Percentiles rank a stretch among this genome's conserved stretches.
Evolutionary conservation across 2,797 vertebrate genomes (phyloP).

Genomic region (Epinephelus coioides): DNA sequence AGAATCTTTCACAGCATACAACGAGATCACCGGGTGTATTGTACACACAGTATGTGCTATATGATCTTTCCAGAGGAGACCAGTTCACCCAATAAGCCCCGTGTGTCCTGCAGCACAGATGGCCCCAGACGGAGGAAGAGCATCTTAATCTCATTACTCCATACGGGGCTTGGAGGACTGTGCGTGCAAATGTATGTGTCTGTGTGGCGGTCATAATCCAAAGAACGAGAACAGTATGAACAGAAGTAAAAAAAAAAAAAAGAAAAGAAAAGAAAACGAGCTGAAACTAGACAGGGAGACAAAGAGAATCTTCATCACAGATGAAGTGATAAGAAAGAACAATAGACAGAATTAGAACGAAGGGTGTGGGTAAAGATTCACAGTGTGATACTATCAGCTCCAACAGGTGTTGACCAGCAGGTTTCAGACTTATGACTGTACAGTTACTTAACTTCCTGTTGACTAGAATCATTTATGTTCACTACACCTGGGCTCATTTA

Average conservation of each 20-base stretch:
- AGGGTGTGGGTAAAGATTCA: not conserved
- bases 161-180: constrained; percentile 26
- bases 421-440: not conserved
- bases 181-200: not conserved
- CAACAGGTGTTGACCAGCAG: not conserved
- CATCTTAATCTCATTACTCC: constrained; percentile 73
- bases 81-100: constrained; percentile 49
- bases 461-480: not conserved
- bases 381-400: not conserved
- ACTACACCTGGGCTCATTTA: not conserved
- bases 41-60: not conserved
- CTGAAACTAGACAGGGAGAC: constrained; percentile 2
- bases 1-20: not conserved
- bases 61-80: constrained; percentile 24
- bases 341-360: not conserved
- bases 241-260: not conserved
- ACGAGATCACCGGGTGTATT: not conserved
- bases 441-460: not conserved
- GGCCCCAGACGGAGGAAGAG: constrained; percentile 63
- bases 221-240: constrained; percentile 1
- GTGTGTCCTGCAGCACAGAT: constrained; percentile 67
- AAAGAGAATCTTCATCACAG: constrained; percentile 3
- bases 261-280: not conserved
- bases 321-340: constrained; percentile 22
- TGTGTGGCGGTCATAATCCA: not conserved